Evolutionary conservation across 2,113 vertebrate genomes (phyloP).

Genomic region (Nibea albiflora): DNA sequence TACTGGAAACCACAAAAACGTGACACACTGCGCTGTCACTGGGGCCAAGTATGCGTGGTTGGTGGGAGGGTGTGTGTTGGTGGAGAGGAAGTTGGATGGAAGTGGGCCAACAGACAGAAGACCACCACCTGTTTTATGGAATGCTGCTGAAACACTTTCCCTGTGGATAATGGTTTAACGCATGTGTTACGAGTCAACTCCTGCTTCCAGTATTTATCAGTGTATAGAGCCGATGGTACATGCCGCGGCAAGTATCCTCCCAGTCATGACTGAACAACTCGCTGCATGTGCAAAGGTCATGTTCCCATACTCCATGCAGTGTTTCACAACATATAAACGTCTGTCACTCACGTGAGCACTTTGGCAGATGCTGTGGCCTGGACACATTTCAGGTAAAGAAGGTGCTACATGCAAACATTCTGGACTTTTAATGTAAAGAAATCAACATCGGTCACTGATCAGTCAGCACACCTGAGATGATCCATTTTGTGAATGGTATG

Average conservation of each 20-base stretch:
- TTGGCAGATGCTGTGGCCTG: not conserved
- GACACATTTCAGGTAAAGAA: not conserved
- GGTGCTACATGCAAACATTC: too few relatives aligned
- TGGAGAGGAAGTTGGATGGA: not conserved
- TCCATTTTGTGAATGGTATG: too few relatives aligned
- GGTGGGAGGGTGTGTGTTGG: not conserved
- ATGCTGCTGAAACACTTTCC: not conserved
- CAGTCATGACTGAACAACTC: conserved; percentile 21
- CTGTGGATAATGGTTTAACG: not conserved
- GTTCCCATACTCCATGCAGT: conserved; percentile 4
- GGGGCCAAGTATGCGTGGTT: not conserved
- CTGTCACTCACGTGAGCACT: not conserved
- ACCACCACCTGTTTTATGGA: not conserved
- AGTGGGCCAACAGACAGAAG: not conserved
- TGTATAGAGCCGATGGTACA: not conserved
- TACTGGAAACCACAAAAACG: conserved; percentile 24
- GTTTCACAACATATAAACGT: conserved; percentile 3
- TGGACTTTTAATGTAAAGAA: not conserved
- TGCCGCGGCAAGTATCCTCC: conserved; percentile 23
- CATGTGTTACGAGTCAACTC: not conserved
- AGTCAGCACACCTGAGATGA: not conserved
- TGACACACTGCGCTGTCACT: conserved; percentile 1
- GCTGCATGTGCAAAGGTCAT: conserved; percentile 20
- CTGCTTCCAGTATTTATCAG: not conserved
- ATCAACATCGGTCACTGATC: not conserved